Evolutionary conservation across 1,140 invertebrate genomes (phyloP), one percentile per base, ranked within the genome.

Genomic region (Ganaspis sp.): DNA sequence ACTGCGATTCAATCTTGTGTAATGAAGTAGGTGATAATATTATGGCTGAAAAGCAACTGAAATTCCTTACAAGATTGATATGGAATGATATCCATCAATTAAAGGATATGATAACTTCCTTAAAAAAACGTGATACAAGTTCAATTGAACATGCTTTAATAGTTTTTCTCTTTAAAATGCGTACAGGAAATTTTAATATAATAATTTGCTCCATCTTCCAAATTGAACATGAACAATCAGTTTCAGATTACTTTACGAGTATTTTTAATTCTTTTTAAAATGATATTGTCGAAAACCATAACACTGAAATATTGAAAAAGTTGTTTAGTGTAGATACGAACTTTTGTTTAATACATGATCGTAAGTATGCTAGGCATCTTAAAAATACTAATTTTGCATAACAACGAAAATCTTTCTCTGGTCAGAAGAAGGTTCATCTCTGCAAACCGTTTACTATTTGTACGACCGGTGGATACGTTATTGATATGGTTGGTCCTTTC

Each of bases 361-460:
- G 71, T 26, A 82, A 75, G 2, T 75, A 82, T 72, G 42, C 74
- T 9, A 73, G 58, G 26, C 74, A 83, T 77, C 79, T 81, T 73
- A 83, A 83, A 72, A 83, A 74, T 75, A 6, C 69, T 5, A 38
- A 38, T 38, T 38, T 9, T 4, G 37, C 4, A 9, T 38, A 38
- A 4, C 9, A 38, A 38, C 12, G 73, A 70, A 79, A 78, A 73
- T 77, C 82, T 29, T 81, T 79, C 69, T 79, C 77, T 15, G 74
- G 74, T 72, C 37, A 38, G 9, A 38, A 38, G 37, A 38, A 38
- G 9, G 37, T 38, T 5, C 37, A 4, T 38, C 37, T 38, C 37
- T 38, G 37, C 9, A 38, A 38, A 38, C 37, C 37, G 4, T 38
- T 38, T 38, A 38, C 37, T 4, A 38, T 38, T 9, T 38, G 4